A percentile compares a stretch with the other conserved stretches of the same genome.
Conservation (phyloP, 2,113 vertebrate genomes). For the Actenoides hombroni region DNA sequence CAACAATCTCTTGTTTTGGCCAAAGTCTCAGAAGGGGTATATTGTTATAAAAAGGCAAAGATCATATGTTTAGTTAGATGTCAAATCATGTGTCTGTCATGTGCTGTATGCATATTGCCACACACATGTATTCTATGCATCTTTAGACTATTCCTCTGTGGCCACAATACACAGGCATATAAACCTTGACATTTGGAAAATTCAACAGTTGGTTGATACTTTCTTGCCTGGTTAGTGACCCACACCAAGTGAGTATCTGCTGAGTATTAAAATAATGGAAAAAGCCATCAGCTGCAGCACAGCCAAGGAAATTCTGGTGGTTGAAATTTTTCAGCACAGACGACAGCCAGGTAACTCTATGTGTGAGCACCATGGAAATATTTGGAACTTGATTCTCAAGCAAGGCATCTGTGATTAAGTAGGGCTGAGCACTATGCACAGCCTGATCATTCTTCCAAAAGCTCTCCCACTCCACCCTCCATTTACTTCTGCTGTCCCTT, state of each 20-base stretch:
- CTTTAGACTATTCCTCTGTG: neutral
- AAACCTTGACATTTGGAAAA: conserved; percentile 15
- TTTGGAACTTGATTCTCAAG: neutral
- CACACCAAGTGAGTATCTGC: neutral
- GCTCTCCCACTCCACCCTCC: conserved; percentile 40
- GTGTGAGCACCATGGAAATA: conserved; percentile 46
- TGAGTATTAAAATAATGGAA: conserved; percentile 38
- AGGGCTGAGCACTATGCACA: neutral
- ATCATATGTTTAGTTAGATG: neutral
- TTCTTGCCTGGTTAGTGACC: neutral
- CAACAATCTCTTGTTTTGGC: neutral
- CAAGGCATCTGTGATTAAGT: conserved; percentile 40
- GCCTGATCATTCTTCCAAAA: conserved; percentile 49
- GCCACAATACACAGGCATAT: neutral
- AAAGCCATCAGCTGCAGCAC: conserved; percentile 9
- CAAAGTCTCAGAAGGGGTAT: neutral
- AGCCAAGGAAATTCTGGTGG: conserved; percentile 30
- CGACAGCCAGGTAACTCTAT: neutral
- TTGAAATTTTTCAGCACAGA: conserved; percentile 26
- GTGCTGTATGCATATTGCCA: neutral
- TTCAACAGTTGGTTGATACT: neutral
- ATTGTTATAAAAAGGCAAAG: neutral
- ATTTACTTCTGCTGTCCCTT: conserved; percentile 40
- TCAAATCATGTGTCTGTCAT: neutral
- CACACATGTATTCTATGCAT: neutral